Evolutionary conservation across 2,888 invertebrate species (phyloP).

Genomic region (Amiota mariae): DNA sequence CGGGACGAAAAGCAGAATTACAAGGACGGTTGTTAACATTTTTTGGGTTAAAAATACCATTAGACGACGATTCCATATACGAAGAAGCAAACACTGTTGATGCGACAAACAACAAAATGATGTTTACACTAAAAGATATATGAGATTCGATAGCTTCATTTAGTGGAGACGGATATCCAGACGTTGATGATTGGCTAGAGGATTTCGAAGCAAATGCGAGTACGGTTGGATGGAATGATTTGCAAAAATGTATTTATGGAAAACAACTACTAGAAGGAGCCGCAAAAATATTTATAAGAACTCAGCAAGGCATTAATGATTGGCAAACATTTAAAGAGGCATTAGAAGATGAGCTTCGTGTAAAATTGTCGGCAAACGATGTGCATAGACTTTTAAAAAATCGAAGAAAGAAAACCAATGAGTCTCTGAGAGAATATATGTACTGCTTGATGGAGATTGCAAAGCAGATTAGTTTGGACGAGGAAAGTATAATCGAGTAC

Average conservation of each 20-base stretch:
- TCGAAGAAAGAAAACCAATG: not conserved
- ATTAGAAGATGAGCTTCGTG: slow-evolving; percentile 27
- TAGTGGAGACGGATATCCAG: not conserved
- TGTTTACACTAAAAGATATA: slow-evolving; percentile 17
- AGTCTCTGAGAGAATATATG: no score
- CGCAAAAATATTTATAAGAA: slow-evolving; percentile 19
- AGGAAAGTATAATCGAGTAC: no score
- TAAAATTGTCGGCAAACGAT: slow-evolving; percentile 22
- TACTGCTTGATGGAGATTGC: no score
- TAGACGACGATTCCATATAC: not conserved
- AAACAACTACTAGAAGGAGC: slow-evolving; percentile 28
- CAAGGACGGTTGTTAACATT: slow-evolving; percentile 11
- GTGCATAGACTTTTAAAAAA: slow-evolving; percentile 24
- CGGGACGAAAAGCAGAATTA: slow-evolving; percentile 15
- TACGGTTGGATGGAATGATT: slow-evolving; percentile 22
- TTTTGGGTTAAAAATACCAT: not conserved
- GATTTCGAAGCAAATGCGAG: slow-evolving; percentile 18
- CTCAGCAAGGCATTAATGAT: not conserved
- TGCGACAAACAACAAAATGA: not conserved
- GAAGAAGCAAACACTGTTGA: not conserved
- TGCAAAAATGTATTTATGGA: slow-evolving; percentile 27
- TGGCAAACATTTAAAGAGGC: slow-evolving; percentile 23
- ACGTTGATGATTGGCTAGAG: no score
- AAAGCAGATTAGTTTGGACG: not conserved
- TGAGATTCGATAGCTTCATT: slow-evolving; percentile 1